Conservation (phyloP, 2,797 vertebrate genomes). For the Anas bernieri region DNA sequence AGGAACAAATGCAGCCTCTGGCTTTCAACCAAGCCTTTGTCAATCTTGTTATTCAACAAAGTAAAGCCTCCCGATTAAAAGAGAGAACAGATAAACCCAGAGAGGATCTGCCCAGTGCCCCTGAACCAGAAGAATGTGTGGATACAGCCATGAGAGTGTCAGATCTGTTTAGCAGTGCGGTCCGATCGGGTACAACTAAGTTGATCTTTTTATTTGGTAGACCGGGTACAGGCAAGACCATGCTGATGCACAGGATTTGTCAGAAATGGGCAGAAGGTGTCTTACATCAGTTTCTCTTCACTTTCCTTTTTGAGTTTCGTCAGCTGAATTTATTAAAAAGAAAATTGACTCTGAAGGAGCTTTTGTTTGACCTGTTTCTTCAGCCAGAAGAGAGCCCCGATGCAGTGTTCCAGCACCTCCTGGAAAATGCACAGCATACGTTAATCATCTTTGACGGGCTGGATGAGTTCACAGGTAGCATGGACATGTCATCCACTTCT, state of each 20-base stretch:
- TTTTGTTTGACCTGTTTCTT: constrained; percentile 86
- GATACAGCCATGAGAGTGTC: constrained; percentile 76
- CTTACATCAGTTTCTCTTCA: constrained; percentile 80
- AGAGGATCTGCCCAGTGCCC: constrained; percentile 28
- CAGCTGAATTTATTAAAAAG: constrained; percentile 84
- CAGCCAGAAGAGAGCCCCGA: constrained; percentile 75
- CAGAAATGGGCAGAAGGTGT: constrained; percentile 84
- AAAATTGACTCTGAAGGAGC: constrained; percentile 82
- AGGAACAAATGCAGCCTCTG: background rate
- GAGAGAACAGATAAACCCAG: constrained; percentile 29
- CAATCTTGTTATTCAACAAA: constrained; percentile 72
- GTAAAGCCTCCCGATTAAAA: constrained; percentile 49
- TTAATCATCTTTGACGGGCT: constrained; percentile 93
- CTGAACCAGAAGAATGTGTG: constrained; percentile 62
- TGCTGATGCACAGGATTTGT: constrained; percentile 83
- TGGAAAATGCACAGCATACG: constrained; percentile 78
- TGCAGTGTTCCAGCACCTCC: constrained; percentile 80
- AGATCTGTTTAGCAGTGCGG: constrained; percentile 78
- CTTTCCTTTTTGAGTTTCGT: constrained; percentile 90
- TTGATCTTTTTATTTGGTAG: constrained; percentile 84
- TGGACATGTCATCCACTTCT: background rate
- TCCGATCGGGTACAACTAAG: background rate
- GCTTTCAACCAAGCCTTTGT: constrained; percentile 81
- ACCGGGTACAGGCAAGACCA: constrained; percentile 90
- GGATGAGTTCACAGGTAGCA: constrained; percentile 83